Percentiles rank a stretch among this genome's conserved stretches.
These are phyloP conservation scores for Sebastes trivittatus DNA, from an alignment of 2,797 vertebrate genomes.

Conservation along the genomic window DNA sequence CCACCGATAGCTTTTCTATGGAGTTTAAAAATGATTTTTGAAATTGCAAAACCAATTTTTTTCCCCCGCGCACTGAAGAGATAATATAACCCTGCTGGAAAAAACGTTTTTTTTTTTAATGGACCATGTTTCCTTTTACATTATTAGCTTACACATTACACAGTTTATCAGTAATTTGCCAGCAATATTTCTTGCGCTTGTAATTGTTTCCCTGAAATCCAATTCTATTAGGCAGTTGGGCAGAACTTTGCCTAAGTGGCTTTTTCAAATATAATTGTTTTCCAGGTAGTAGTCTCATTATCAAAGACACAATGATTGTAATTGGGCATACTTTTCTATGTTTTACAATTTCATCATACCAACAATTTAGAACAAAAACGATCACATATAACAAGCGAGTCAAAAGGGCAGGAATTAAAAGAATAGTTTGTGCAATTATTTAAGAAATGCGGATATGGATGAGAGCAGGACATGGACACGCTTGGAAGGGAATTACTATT, in stretches of 20 bases:
- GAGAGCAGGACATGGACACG: not conserved
- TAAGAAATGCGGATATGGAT: not conserved
- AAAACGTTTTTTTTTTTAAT: not conserved
- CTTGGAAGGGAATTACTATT: slow-evolving; percentile 34
- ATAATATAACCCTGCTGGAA: not conserved
- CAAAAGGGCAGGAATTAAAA: not conserved
- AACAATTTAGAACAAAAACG: not conserved
- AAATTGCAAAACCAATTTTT: not conserved
- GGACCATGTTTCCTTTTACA: slow-evolving; percentile 18
- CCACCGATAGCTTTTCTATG: not conserved
- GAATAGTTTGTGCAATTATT: not conserved
- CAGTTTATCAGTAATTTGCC: slow-evolving; percentile 48
- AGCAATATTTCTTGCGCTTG: slow-evolving; percentile 26
- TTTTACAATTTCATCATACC: slow-evolving; percentile 8
- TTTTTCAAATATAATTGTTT: slow-evolving; percentile 55
- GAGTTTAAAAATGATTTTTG: not conserved
- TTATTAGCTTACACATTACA: slow-evolving; percentile 34
- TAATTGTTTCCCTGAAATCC: slow-evolving; percentile 49
- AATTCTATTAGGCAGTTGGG: slow-evolving; percentile 35
- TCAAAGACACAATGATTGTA: slow-evolving; percentile 32
- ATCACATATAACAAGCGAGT: slow-evolving; percentile 5
- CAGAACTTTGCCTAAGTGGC: slow-evolving; percentile 30
- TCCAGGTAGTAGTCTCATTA: slow-evolving; percentile 42
- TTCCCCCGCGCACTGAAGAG: not conserved
- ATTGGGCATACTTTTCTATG: slow-evolving; percentile 1